Evolutionary conservation across 2,797 vertebrate genomes (phyloP), one percentile per base, ranked within the genome.

Genomic region (Clarias platycephalus): DNA sequence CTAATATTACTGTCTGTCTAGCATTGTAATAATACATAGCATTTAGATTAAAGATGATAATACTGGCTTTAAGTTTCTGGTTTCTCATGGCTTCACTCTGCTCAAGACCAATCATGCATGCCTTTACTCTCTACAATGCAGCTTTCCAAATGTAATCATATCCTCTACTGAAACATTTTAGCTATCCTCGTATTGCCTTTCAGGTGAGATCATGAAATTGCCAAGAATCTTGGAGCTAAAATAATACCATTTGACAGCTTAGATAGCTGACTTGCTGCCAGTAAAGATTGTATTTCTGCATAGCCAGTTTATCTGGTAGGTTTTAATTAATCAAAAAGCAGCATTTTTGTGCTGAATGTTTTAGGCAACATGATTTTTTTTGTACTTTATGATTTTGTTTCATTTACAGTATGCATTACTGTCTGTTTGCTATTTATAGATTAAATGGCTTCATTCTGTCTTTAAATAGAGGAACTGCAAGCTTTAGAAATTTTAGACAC

Each of bases 131-230:
- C 15, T 62, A 40, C 67, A 72, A 22, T 64, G 22, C 67, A 40
- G 53, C 34, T 78, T 67, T 78, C 37, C 20, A 64, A 81, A 75
- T 85, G 58, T 81, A 84, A 84, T 83, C 81, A 58, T 18, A 63
- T 72, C 37, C 62, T 15, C 70, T 68, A 6, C 62, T 67, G 44
- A 85, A 85, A 85, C n/a, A 64, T 60, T 67, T 58, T 81, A 74
- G 79, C n/a, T 62, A 37, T 75, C 58, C 78, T 76, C 79, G 34
- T 58, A 85, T 85, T 57, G 28, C 31, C 22, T 77, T 81, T 26
- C 60, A 24, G 58, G 64, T 68, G 9, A 79, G 83, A 74, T 80
- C 57, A 75, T 74, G 34, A 86, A 74, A 80, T 80, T 72, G 66
- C 81, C n/a, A 31, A 85, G 55, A 64, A 62, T 57, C 57, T 66